Base-by-base conservation (phyloP, 37 sponge, comb jelly and placozoan genomes). In the Amphimedon queenslandica region DNA sequence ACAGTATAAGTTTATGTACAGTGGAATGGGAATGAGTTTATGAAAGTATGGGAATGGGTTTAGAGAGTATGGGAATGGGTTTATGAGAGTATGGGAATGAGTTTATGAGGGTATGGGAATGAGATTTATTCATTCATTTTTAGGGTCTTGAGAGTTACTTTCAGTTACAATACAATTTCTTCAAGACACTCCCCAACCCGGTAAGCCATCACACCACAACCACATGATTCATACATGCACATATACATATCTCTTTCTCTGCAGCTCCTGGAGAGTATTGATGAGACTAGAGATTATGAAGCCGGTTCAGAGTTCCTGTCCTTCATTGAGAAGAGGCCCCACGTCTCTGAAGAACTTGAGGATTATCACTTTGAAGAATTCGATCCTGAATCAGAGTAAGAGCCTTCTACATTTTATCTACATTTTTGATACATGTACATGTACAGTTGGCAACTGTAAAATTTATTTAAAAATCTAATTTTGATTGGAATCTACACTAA, bases 321-420 rank as follows among this genome's bases (percentile, higher is more conserved):
- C 1, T 81, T 67, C 63, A 41, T 87, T 23, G 5, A 42, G 1
- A 43, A 37, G 0, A 77, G 77, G 41, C 77, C 78, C 3, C 57
- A 71, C 41, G 36, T 38, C 37, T 69, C 41, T 0, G 82, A 68
- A 4, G 81, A 87, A 53, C 82, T 77, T 0, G 66, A 79, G 33
- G 88, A 87, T 56, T 87, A 70, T 29, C 65, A 66, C 47, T 87
- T 87, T 76, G 78, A 87, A 56, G 88, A 87, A 40, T 72, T 77
- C 55, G 80, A 87, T 60, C 81, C 81, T 28, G 82, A 81, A 32
- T 75, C 43, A 38, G 84, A 76, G 72, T 70, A 64, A 53, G 71
- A 60, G 58, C 23, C 8, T 47, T 18, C 53, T 13, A 47, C 13
- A 47, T 47, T 18, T 47, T n/a, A n/a, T n/a, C n/a, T n/a, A n/a